Evolutionary conservation across 2,113 vertebrate species (phyloP), one percentile per base, ranked within the genome.

Genomic region (Holacanthus passer): DNA sequence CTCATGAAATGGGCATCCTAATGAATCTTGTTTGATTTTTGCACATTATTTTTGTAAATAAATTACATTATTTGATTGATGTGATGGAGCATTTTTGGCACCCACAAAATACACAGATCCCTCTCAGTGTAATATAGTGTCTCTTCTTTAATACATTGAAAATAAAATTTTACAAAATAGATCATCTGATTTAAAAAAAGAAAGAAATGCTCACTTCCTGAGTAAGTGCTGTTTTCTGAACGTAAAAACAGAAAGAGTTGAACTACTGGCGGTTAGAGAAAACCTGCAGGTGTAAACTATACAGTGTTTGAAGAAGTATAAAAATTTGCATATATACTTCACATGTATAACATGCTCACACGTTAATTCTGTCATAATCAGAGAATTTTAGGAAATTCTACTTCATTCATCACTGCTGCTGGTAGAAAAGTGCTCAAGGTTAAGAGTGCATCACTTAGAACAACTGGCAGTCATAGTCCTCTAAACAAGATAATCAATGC

Each of bases 101-200:
- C 55, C 7, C n/a, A 89, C 31, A 76, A 64, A 85, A 67, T 6
- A 73, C 62, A 72, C 17, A 69, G 7, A 77, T 7, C 10, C 3
- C 1, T 37, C 24, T 22, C 3, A 11, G 50, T 52, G 17, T 65
- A 75, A 80, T 73, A 69, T 79, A 71, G 52, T 72, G 20, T 78
- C n/a, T 87, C 17, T 73, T 80, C 45, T 91, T 93, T 93, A 88
- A 73, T 89, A 59, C 35, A 83, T 17, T 77, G 45, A 83, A 89
- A 85, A 83, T 69, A 79, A 37, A 16, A 60, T 84, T 87, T 79
- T 53, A 85, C 52, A 92, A 92, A 92, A 92, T 87, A 89, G 72
- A 91, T 77, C 39, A 68, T 90, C 56, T 88, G 78, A 84, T 87
- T 89, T 41, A 72, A 74, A 72, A 31, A 37, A 64, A 79, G 27